These are phyloP conservation scores for Lutjanus campechanus DNA, from an alignment of 2,797 vertebrate genomes.

Conservation along the genomic window DNA sequence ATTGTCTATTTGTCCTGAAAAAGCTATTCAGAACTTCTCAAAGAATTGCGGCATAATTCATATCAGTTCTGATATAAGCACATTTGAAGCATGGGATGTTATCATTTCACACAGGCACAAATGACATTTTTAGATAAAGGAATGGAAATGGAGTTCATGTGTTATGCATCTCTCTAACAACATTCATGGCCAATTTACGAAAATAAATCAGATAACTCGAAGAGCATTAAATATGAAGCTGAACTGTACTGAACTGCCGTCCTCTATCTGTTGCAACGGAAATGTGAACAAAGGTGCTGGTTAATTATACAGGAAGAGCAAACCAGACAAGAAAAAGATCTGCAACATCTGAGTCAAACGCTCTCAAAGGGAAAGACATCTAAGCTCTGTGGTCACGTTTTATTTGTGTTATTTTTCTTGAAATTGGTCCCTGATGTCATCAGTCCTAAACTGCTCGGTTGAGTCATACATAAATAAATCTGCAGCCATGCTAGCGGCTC, in stretches of 20 bases:
- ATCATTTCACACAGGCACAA: constrained; percentile 58
- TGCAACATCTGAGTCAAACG: constrained; percentile 18
- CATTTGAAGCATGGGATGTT: constrained; percentile 60
- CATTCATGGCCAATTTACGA: constrained; percentile 55
- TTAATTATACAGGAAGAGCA: constrained; percentile 41
- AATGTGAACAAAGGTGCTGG: constrained; percentile 40
- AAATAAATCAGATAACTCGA: constrained; percentile 59
- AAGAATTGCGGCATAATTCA: constrained; percentile 62
- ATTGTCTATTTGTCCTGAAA: constrained; percentile 76
- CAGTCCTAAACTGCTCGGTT: not conserved
- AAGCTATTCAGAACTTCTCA: constrained; percentile 72
- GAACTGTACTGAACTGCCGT: constrained; percentile 17
- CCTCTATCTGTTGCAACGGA: constrained; percentile 9
- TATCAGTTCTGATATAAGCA: constrained; percentile 59
- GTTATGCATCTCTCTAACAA: constrained; percentile 52
- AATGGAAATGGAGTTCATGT: constrained; percentile 47
- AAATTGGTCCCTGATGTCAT: not conserved
- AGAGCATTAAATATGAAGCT: constrained; percentile 47
- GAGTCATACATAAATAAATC: not conserved
- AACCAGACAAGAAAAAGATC: constrained; percentile 12
- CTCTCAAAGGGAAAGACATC: constrained; percentile 5
- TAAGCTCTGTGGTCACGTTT: constrained; percentile 1
- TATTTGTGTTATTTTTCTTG: constrained; percentile 5
- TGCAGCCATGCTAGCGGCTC: not conserved
- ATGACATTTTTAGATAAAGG: constrained; percentile 58